Conservation (phyloP, 2,888 invertebrate genomes). For the Drosophila mimica region DNA sequence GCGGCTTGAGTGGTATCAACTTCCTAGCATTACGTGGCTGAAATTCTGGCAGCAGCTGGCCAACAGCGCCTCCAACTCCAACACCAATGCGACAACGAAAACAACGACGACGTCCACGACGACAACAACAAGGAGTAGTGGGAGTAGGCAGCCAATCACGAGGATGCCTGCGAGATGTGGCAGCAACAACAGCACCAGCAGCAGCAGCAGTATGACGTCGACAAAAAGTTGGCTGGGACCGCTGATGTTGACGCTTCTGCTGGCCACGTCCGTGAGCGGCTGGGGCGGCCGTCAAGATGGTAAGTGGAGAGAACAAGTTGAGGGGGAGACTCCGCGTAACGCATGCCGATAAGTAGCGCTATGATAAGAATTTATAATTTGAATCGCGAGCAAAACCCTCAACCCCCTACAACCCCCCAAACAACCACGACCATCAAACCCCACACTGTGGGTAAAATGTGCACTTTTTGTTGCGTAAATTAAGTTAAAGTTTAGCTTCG, state of each 20-base stretch:
- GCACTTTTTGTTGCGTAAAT: neutral
- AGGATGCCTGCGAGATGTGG: slow-evolving; percentile 28
- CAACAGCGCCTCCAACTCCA: slow-evolving; percentile 19
- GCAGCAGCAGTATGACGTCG: slow-evolving; percentile 61
- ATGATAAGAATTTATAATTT: slow-evolving; percentile 79
- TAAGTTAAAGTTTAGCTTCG: neutral
- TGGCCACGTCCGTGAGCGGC: slow-evolving; percentile 82
- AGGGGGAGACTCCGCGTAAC: slow-evolving; percentile 48
- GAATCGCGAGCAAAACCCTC: slow-evolving; percentile 29
- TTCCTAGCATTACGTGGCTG: slow-evolving; percentile 76
- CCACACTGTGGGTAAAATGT: neutral
- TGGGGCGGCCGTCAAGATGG: slow-evolving; percentile 84
- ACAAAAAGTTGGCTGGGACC: slow-evolving; percentile 73
- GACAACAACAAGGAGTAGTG: slow-evolving; percentile 6
- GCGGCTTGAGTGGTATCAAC: slow-evolving; percentile 52
- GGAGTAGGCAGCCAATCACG: slow-evolving; percentile 23
- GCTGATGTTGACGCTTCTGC: slow-evolving; percentile 74
- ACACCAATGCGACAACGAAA: slow-evolving; percentile 48
- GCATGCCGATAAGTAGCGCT: slow-evolving; percentile 72
- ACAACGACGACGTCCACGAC: slow-evolving; percentile 43
- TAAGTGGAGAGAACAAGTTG: slow-evolving; percentile 61
- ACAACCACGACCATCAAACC: neutral
- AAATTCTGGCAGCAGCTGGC: slow-evolving; percentile 73
- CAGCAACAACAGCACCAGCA: slow-evolving; percentile 13
- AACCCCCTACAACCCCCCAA: neutral